A percentile compares a stretch with the other conserved stretches of the same genome.
Conservation (phyloP, 2,797 vertebrate genomes). For the Mycteria americana region DNA sequence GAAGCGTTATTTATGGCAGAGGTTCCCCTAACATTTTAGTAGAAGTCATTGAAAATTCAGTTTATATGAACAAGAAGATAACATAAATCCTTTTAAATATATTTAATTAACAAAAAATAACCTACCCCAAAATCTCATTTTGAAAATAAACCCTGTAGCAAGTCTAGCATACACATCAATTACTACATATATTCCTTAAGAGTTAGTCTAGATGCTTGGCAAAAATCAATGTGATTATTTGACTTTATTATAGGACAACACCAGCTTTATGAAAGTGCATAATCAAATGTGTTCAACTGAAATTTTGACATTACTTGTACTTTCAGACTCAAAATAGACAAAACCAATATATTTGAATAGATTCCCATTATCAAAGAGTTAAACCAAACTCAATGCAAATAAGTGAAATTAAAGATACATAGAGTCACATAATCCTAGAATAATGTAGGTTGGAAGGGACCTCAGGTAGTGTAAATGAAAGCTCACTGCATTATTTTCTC, state of each 20-base stretch:
- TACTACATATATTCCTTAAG: constrained; percentile 43
- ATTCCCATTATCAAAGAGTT: neutral
- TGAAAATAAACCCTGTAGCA: constrained; percentile 65
- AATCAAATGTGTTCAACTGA: neutral
- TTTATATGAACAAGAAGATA: constrained; percentile 67
- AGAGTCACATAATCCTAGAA: neutral
- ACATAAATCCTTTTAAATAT: constrained; percentile 67
- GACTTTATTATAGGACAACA: constrained; percentile 60
- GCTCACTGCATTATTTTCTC: neutral
- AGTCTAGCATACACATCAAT: constrained; percentile 41
- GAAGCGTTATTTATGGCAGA: constrained; percentile 56
- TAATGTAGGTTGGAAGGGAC: neutral
- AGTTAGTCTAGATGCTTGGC: constrained; percentile 54
- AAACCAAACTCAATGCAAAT: neutral
- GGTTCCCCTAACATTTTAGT: constrained; percentile 41
- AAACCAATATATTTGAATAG: neutral
- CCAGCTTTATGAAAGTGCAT: constrained; percentile 46
- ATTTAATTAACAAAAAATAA: constrained; percentile 70
- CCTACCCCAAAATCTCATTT: constrained; percentile 54
- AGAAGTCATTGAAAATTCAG: constrained; percentile 66
- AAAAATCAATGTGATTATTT: constrained; percentile 69
- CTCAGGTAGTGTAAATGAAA: neutral
- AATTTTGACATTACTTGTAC: neutral
- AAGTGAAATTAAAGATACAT: neutral
- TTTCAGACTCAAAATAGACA: neutral